Percentiles rank a stretch among this genome's conserved stretches.
These are phyloP conservation scores for Leucophenga montana DNA, from an alignment of 2,888 invertebrate genomes.

Conservation along the genomic window DNA sequence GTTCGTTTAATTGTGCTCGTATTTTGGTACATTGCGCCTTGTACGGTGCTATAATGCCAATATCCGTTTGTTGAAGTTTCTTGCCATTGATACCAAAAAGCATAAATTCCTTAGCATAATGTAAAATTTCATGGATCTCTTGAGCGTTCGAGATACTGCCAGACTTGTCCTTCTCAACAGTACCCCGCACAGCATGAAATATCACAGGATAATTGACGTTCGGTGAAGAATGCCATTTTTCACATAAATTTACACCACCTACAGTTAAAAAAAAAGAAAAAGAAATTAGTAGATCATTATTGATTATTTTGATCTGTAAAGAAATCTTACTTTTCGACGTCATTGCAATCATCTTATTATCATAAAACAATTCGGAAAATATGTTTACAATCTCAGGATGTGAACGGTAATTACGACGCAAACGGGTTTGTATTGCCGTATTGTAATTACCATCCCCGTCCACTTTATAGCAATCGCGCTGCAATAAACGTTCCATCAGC, in stretches of 20 bases:
- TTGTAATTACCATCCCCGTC: conserved; percentile 71
- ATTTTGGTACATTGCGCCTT: conserved; percentile 72
- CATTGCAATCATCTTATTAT: conserved; percentile 76
- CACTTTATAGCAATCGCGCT: conserved; percentile 71
- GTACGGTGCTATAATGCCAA: conserved; percentile 78
- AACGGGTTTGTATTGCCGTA: conserved; percentile 80
- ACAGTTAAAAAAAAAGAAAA: conserved; percentile 13
- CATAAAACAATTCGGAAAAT: conserved; percentile 83
- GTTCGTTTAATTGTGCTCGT: conserved; percentile 61
- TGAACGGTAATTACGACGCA: conserved; percentile 83
- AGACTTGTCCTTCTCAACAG: conserved; percentile 63
- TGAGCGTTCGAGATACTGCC: conserved; percentile 76
- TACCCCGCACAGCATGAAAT: conserved; percentile 77
- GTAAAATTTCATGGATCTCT: conserved; percentile 77
- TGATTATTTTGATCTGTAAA: not conserved
- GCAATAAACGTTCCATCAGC: conserved; percentile 80
- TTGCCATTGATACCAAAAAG: conserved; percentile 73
- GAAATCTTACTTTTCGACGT: conserved; percentile 49
- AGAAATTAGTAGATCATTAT: too few relatives aligned
- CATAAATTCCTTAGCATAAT: conserved; percentile 76
- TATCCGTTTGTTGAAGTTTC: conserved; percentile 73
- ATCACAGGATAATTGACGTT: conserved; percentile 75
- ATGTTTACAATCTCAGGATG: conserved; percentile 79
- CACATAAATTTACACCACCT: conserved; percentile 52
- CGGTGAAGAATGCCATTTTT: conserved; percentile 72